These are phyloP conservation scores for Linnaemya tessellans DNA, from an alignment of 2,888 invertebrate species.

Conservation along the genomic window DNA sequence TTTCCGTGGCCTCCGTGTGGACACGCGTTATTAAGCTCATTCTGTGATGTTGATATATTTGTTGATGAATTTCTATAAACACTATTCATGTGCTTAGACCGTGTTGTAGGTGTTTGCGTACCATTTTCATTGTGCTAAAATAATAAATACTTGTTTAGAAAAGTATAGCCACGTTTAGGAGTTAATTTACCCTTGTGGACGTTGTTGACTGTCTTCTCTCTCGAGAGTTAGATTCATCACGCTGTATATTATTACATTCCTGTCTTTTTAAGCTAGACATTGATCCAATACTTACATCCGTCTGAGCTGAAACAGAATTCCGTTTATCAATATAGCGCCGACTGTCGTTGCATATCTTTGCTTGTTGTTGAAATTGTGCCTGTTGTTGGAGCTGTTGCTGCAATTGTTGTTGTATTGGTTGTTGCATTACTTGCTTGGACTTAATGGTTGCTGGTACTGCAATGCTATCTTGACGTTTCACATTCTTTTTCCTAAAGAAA, in stretches of 20 bases:
- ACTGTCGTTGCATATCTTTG: conserved; percentile 65
- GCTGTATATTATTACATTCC: conserved; percentile 76
- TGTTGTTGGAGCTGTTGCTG: conserved; percentile 78
- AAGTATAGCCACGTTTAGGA: not conserved
- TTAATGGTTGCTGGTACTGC: conserved; percentile 70
- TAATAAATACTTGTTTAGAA: not conserved
- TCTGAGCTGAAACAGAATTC: conserved; percentile 82
- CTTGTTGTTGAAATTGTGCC: conserved; percentile 65
- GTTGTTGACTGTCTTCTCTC: conserved; percentile 80
- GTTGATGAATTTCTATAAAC: conserved; percentile 82
- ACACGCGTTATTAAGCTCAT: conserved; percentile 82
- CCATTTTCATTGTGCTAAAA: conserved; percentile 79
- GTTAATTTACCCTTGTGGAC: conserved; percentile 75
- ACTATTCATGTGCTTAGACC: conserved; percentile 78
- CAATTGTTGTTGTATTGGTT: conserved; percentile 76
- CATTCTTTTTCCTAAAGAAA: conserved; percentile 77
- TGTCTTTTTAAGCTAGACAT: conserved; percentile 78
- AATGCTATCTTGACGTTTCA: conserved; percentile 74
- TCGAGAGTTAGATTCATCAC: conserved; percentile 77
- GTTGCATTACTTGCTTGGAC: conserved; percentile 74
- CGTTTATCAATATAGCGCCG: conserved; percentile 78
- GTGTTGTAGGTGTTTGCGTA: conserved; percentile 80
- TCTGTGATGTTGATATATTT: conserved; percentile 82
- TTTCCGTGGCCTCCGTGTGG: conserved; percentile 80
- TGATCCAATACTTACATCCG: conserved; percentile 79